Evolutionary conservation across 2,113 vertebrate genomes (phyloP).

Genomic region (Ptychochromis oligacanthus): DNA sequence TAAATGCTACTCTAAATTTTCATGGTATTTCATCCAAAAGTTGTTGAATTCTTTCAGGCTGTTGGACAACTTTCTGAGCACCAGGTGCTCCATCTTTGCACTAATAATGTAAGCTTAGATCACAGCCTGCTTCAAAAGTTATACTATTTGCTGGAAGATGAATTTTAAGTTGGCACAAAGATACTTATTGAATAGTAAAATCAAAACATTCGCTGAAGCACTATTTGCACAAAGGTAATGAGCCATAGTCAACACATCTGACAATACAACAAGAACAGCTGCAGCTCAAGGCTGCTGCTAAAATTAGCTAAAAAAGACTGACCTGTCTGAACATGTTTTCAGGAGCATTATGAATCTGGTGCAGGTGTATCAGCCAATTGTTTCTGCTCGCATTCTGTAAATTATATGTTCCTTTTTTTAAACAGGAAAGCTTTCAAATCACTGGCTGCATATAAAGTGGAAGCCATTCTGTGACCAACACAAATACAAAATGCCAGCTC

Average conservation of each 20-base stretch:
- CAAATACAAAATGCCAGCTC: neutral
- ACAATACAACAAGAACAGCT: conserved; percentile 18
- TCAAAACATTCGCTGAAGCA: conserved; percentile 20
- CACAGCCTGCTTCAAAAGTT: conserved; percentile 20
- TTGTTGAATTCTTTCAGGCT: neutral
- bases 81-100: neutral
- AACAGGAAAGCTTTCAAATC: neutral
- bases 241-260: conserved; percentile 42
- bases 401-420: neutral
- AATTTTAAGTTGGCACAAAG: conserved; percentile 24
- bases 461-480: neutral
- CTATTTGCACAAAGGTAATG: conserved; percentile 38
- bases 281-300: conserved; percentile 22
- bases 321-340: neutral
- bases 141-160: conserved; percentile 13
- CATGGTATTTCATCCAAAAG: neutral
- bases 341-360: neutral
- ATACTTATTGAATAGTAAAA: conserved; percentile 20
- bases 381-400: neutral
- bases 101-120: neutral
- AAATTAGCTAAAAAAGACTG: neutral
- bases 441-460: neutral
- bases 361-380: neutral
- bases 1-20: neutral
- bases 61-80: neutral